Evolutionary conservation across 2,797 vertebrate species (phyloP).

Genomic region (Caiman crocodilus): DNA sequence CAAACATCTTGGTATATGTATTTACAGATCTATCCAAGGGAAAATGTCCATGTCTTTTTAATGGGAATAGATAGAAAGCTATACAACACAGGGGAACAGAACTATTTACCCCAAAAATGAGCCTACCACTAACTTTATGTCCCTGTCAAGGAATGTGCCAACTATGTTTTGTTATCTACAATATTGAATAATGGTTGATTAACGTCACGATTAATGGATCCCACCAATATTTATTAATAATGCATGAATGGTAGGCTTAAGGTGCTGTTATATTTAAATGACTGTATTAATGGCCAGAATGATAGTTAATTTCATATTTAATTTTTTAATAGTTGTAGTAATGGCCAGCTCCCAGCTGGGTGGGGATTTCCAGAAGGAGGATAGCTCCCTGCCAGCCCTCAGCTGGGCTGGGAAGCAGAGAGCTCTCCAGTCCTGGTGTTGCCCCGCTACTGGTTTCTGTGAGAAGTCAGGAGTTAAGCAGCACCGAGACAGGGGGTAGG

Average conservation of each 20-base stretch:
- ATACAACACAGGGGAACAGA: fast-evolving
- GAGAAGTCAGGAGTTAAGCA: too few relatives aligned
- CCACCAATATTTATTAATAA: neutral
- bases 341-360: too few relatives aligned
- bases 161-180: neutral
- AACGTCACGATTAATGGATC: neutral
- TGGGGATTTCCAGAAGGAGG: too few relatives aligned
- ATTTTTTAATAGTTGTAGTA: too few relatives aligned
- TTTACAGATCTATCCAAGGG: neutral
- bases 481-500: too few relatives aligned
- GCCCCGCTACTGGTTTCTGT: too few relatives aligned
- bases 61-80: neutral
- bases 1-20: neutral
- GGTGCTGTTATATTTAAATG: neutral
- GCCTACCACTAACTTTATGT: neutral
- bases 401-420: too few relatives aligned
- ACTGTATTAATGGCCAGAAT: neutral
- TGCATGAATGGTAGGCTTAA: neutral
- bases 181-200: neutral
- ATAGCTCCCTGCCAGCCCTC: too few relatives aligned
- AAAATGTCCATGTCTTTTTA: neutral
- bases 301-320: neutral
- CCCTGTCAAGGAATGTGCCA: neutral
- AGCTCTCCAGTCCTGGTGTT: too few relatives aligned
- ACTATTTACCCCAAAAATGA: neutral